A percentile compares a stretch with the other conserved stretches of the same genome.
phyloP scores from a whole-genome alignment of 2,113 vertebrate genomes.

The Deroptyus accipitrinus region DNA sequence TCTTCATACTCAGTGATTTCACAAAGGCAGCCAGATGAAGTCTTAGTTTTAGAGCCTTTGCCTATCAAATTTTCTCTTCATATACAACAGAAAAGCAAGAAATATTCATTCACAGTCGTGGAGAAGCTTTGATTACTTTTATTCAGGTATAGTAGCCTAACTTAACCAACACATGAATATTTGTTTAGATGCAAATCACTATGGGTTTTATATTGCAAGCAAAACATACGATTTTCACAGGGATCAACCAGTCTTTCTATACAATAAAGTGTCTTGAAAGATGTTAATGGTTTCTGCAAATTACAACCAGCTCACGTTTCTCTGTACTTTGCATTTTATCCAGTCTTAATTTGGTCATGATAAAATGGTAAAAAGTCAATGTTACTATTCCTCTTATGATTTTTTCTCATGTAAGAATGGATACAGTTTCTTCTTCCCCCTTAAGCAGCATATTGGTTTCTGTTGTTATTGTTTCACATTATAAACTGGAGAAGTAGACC shows the following conservation, averaged over 20 bases:
- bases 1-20: background rate
- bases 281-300: background rate
- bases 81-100: background rate
- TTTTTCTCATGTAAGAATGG: background rate
- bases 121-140: background rate
- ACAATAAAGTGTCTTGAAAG: background rate
- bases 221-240: background rate
- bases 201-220: background rate
- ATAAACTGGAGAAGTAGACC: background rate
- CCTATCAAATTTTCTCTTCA: background rate
- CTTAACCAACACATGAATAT: background rate
- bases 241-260: background rate
- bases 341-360: background rate
- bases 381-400: background rate
- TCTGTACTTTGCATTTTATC: background rate
- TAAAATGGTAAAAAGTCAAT: background rate
- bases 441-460: background rate
- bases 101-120: background rate
- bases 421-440: background rate
- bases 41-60: background rate
- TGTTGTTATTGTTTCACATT: background rate
- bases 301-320: background rate
- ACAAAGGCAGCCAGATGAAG: background rate
- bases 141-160: background rate
- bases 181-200: background rate